These are phyloP conservation scores for Tenualosa ilisha DNA, from an alignment of 2,797 vertebrate species.

Conservation along the genomic window DNA sequence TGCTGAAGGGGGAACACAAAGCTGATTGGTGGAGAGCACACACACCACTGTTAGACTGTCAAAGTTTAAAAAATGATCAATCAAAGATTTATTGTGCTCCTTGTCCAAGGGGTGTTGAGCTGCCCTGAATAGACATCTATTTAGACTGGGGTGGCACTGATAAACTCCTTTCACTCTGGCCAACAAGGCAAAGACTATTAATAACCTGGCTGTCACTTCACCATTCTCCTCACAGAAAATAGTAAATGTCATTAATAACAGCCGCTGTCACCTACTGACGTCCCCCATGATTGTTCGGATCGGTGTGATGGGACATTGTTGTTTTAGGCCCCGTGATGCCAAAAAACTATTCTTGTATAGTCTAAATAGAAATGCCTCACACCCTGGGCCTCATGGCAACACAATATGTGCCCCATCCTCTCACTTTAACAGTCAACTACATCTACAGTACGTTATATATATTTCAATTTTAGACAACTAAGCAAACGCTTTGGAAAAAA, in stretches of 20 bases:
- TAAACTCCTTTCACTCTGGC: slow-evolving; percentile 88
- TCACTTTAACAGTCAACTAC: neutral
- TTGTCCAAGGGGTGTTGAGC: slow-evolving; percentile 86
- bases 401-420: neutral
- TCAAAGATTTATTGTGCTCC: slow-evolving; percentile 83
- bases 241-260: slow-evolving; percentile 94
- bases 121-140: slow-evolving; percentile 81
- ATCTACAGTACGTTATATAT: neutral
- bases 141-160: slow-evolving; percentile 80
- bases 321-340: slow-evolving; percentile 80
- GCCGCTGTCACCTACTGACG: slow-evolving; percentile 88
- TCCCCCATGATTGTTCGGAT: slow-evolving; percentile 79
- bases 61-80: slow-evolving; percentile 74
- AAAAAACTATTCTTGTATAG: slow-evolving; percentile 82
- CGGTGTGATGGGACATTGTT: slow-evolving; percentile 79
- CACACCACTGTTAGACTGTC: slow-evolving; percentile 83
- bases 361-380: slow-evolving; percentile 83
- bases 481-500: no score
- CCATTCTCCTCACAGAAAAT: slow-evolving; percentile 83
- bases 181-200: slow-evolving; percentile 91
- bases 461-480: no score
- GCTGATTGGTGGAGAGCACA: slow-evolving; percentile 50
- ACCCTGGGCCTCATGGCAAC: slow-evolving; percentile 49
- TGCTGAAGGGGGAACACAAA: neutral
- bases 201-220: slow-evolving; percentile 93